Evolutionary conservation across 2,113 vertebrate species (phyloP).

Genomic region (Condylura cristata): DNA sequence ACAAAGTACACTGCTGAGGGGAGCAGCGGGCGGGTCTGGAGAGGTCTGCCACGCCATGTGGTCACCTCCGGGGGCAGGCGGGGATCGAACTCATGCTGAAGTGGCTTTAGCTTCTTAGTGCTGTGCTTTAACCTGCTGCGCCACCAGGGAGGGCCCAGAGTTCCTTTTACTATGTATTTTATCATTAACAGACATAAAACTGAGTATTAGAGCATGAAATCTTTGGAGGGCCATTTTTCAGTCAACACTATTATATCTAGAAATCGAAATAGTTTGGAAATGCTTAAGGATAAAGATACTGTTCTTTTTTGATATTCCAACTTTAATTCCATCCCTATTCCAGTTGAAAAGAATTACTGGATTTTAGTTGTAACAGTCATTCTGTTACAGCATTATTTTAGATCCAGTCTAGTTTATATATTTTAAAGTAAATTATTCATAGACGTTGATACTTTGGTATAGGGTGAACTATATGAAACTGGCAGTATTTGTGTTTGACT

Average conservation of each 20-base stretch:
- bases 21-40: too few species aligned
- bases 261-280: neutral
- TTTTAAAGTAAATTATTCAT: slow-evolving; percentile 21
- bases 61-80: too few species aligned
- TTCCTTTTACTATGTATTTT: neutral
- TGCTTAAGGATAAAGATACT: neutral
- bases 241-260: neutral
- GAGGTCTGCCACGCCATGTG: too few species aligned
- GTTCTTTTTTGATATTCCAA: neutral
- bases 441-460: neutral
- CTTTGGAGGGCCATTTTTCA: neutral
- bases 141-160: too few species aligned
- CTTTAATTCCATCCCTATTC: slow-evolving; percentile 8
- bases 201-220: neutral
- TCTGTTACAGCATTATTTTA: neutral
- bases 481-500: neutral
- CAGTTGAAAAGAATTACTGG: neutral
- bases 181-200: neutral
- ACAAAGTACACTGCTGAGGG: too few species aligned
- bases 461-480: neutral
- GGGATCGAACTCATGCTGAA: too few species aligned
- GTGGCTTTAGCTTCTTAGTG: too few species aligned
- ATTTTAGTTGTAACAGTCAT: neutral
- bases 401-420: neutral
- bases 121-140: too few species aligned